Evolutionary conservation across 2,888 invertebrate species (phyloP), one percentile per base, ranked within the genome.

Genomic region (Drosophila picticornis): DNA sequence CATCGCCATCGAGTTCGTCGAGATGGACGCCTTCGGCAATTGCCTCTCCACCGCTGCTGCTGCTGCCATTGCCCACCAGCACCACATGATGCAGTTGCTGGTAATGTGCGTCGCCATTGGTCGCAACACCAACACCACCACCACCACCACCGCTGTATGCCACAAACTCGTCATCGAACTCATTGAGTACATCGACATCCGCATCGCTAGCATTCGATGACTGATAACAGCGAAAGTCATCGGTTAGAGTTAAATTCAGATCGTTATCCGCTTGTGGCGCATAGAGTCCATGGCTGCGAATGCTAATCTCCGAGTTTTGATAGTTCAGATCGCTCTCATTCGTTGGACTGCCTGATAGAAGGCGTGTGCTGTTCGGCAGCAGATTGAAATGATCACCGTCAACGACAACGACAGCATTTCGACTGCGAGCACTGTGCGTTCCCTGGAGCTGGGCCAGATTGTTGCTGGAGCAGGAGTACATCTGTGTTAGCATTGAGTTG

Each of bases 311-410:
- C 0, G 95, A 95, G 93, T 95, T 94, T 91, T 95, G 95, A 81
- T 95, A 95, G 88, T 95, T 95, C 3, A 95, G 94, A 87, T 95
- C 95, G 81, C 95, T 95, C 90, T 95, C 95, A 77, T 95, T 95
- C 27, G 93, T 93, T n/a, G 93, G 93, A 64, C 93, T 93, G 25
- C 91, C 90, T 0, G 93, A 91, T 0, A 88, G 72, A 0, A 87
- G 79, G 2, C 84, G 82, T 0, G 51, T 50, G 19, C 77, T 68
- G 48, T 50, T 80, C 5, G 60, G 62, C 38, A 78, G 43, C 32
- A 78, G 32, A 52, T 72, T 68, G n/a, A 70, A 72, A 25, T 62
- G 72, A 72, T 72, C 52, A 2, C 52, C 59, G 11, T 62, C 61
- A 19, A 22, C 40, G 7, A 22, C 40, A 11, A 51, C 40, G 13